These are phyloP conservation scores for Manduca sexta DNA, from an alignment of 1,140 invertebrate species.

Conservation along the genomic window DNA sequence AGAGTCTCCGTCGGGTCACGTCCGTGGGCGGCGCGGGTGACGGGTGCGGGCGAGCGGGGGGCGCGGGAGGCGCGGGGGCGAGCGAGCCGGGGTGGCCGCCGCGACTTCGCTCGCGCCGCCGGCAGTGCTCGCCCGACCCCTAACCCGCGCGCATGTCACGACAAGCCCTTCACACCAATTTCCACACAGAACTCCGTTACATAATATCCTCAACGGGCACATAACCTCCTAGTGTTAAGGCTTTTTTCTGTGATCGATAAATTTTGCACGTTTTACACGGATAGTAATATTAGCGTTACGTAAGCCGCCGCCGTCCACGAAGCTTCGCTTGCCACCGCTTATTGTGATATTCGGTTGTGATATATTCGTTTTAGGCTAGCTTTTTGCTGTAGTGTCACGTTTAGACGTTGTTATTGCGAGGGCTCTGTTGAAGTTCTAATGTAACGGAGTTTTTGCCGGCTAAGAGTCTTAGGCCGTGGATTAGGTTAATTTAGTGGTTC, in stretches of 20 bases:
- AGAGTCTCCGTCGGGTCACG: slow-evolving; percentile 1
- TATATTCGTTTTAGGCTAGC: slow-evolving; percentile 60
- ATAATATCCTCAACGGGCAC: slow-evolving; percentile 50
- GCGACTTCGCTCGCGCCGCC: slow-evolving; percentile 12
- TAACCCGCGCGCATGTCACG: slow-evolving; percentile 59
- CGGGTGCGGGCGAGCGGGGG: slow-evolving; percentile 16
- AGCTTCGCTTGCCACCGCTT: slow-evolving; percentile 69
- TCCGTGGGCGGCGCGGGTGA: slow-evolving; percentile 17
- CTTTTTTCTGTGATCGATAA: slow-evolving; percentile 66
- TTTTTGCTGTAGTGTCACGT: slow-evolving; percentile 53
- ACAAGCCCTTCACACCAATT: slow-evolving; percentile 38
- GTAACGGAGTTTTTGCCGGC: slow-evolving; percentile 36
- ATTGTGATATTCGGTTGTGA: slow-evolving; percentile 72
- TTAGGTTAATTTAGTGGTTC: slow-evolving; percentile 14
- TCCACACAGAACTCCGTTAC: slow-evolving; percentile 60
- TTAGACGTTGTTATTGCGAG: slow-evolving; percentile 6
- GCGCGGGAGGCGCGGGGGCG: slow-evolving; percentile 15
- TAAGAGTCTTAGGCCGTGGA: slow-evolving; percentile 18
- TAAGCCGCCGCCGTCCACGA: slow-evolving; percentile 68
- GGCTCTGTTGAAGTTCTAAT: slow-evolving; percentile 18
- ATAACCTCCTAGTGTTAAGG: slow-evolving; percentile 61
- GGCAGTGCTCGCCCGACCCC: slow-evolving; percentile 67
- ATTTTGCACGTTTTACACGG: slow-evolving; percentile 64
- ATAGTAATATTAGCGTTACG: slow-evolving; percentile 62
- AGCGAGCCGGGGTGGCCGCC: slow-evolving; percentile 15